Evolutionary conservation across 92 coral and sea anemone genomes (phyloP), one percentile per base, ranked within the genome.

Genomic region (Meandrina meandrites): DNA sequence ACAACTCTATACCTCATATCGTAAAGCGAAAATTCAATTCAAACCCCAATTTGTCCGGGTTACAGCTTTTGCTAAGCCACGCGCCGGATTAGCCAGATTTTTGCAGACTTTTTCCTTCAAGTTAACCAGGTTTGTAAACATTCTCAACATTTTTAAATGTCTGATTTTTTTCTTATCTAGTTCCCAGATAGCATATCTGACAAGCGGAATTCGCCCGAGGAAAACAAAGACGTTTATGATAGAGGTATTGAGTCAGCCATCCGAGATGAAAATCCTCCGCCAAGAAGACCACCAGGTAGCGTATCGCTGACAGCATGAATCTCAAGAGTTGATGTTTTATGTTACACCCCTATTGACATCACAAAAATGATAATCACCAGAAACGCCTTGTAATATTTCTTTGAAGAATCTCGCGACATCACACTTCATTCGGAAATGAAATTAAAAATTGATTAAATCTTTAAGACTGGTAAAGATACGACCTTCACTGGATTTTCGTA

Each of bases 211-310:
- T 66, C 42, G 77, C 76, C 75, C 62, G 51, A 28, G 62, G 81
- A 58, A 30, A 83, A 68, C 47, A 81, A 66, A 42, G 66, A 18
- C 60, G 37, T 67, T 70, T 36, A 68, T n/a, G 56, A 27, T 22
- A 5, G 77, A 77, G 51, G 34, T n/a, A 77, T 50, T 34, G n/a
- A 56, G 58, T 73, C 64, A 50, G 42, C 42, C 17, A 67, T 71
- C 78, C 42, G 78, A 73, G 70, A 71, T 34, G n/a, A 73, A 24
- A 83, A 56, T 70, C 37, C 79, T 51, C 31, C 53, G 31, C 14
- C 69, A 54, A 62, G 75, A 6, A 47, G 82, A 85, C 88, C 88
- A 62, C 82, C 88, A 78, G 76, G 88, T 56, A n/a, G n/a, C 53
- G 37, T 82, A 24, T 47, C 15, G 22, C 34, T 42, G 64, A 82